Percentiles rank a stretch among this genome's conserved stretches.
Conservation (phyloP, 2,797 vertebrate species). For the Percopsis omiscomaycus region DNA sequence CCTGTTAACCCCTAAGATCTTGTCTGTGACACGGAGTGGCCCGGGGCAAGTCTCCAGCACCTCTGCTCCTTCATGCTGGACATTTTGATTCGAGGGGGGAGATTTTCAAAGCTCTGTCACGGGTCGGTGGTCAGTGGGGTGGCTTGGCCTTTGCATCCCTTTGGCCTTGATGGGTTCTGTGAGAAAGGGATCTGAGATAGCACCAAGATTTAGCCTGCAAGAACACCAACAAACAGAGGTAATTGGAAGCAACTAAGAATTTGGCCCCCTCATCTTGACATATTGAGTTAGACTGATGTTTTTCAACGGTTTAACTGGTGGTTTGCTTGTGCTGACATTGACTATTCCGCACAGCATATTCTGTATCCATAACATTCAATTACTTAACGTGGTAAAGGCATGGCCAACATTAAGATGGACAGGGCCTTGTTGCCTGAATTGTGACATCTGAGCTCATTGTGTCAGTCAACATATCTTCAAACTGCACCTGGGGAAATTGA, state of each 20-base stretch:
- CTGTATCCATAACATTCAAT: conserved; percentile 59
- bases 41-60: conserved; percentile 52
- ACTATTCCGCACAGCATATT: conserved; percentile 52
- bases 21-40: conserved; percentile 63
- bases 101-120: conserved; percentile 73
- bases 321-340: conserved; percentile 49
- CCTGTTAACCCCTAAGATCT: conserved; percentile 65
- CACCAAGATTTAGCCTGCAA: conserved; percentile 30
- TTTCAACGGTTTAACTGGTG: conserved; percentile 23
- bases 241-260: conserved; percentile 34
- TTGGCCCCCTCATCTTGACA: conserved; percentile 25
- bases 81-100: conserved; percentile 68
- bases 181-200: conserved; percentile 24
- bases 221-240: conserved; percentile 61
- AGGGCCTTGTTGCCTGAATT: conserved; percentile 50
- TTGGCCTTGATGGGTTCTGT: conserved; percentile 53
- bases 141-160: conserved; percentile 64
- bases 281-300: conserved; percentile 25
- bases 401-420: conserved; percentile 66
- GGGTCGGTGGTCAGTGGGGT: conserved; percentile 67
- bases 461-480: conserved; percentile 63
- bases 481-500: conserved; percentile 69
- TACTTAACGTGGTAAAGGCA: conserved; percentile 60
- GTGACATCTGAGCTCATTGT: conserved; percentile 68
- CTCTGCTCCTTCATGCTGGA: conserved; percentile 58